phyloP scores from a whole-genome alignment of 2,888 invertebrate genomes.

The Drosophila subsilvestris region DNA sequence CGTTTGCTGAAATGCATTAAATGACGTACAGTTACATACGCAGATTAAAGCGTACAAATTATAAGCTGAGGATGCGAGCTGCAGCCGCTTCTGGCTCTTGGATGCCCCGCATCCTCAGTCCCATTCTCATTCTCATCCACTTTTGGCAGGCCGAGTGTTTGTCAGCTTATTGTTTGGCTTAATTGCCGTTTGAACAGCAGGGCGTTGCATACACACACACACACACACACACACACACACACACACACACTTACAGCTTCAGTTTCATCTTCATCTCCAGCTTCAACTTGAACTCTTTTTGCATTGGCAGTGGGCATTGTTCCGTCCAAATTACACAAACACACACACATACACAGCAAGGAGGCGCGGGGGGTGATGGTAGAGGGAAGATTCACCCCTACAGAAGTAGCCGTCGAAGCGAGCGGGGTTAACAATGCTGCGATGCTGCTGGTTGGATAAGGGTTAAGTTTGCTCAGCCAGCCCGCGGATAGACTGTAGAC shows the following conservation, averaged over 20 bases:
- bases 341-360: slow-evolving; percentile 37
- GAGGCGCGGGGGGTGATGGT: background rate
- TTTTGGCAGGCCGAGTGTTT: slow-evolving; percentile 61
- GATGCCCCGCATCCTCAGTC: slow-evolving; percentile 18
- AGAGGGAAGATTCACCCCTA: background rate
- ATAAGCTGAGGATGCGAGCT: slow-evolving; percentile 35
- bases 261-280: background rate
- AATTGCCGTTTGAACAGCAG: slow-evolving; percentile 70
- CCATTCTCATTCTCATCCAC: slow-evolving; percentile 16
- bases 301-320: slow-evolving; percentile 54
- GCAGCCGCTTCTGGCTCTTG: slow-evolving; percentile 15
- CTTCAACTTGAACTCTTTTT: slow-evolving; percentile 20
- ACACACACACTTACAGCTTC: slow-evolving; percentile 7
- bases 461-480: slow-evolving; percentile 3
- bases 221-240: slow-evolving; percentile 12
- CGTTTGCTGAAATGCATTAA: no score
- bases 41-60: slow-evolving; percentile 29
- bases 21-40: no score
- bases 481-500: slow-evolving; percentile 11
- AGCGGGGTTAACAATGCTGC: background rate
- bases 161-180: slow-evolving; percentile 72
- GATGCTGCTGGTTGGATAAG: slow-evolving; percentile 45
- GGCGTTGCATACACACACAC: slow-evolving; percentile 16
- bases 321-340: slow-evolving; percentile 62
- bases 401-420: background rate